Percentiles rank a stretch among this genome's conserved stretches.
phyloP scores from a whole-genome alignment of 2,113 vertebrate species.

The Oostethus manadensis region DNA sequence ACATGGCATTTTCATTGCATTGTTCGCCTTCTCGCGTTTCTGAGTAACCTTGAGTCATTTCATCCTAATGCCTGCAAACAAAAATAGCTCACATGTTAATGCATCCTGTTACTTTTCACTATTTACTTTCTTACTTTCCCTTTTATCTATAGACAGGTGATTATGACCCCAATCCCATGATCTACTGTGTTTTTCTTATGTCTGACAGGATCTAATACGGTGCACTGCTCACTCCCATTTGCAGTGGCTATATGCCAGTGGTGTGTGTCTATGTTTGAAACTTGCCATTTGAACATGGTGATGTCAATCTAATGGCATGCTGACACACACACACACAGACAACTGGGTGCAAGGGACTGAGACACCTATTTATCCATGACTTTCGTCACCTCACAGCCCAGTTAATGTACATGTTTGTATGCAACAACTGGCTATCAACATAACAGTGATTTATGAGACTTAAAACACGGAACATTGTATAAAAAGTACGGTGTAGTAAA shows the following conservation, averaged over 20 bases:
- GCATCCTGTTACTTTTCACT: conserved; percentile 44
- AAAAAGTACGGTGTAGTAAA: not conserved
- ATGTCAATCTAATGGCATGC: conserved; percentile 60
- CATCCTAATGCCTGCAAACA: conserved; percentile 9
- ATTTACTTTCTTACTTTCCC: no score
- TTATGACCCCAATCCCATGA: conserved; percentile 49
- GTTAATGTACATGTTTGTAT: conserved; percentile 1
- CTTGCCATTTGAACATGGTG: conserved; percentile 36
- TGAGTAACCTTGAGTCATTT: conserved; percentile 47
- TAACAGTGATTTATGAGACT: conserved; percentile 3
- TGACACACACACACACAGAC: conserved; percentile 32
- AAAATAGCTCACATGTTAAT: conserved; percentile 51
- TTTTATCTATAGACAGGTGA: conserved; percentile 57
- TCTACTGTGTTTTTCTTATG: conserved; percentile 34
- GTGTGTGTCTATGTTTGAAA: conserved; percentile 35
- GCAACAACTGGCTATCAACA: conserved; percentile 5
- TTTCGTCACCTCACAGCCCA: conserved; percentile 23
- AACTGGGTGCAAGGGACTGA: conserved; percentile 13
- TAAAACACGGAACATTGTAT: not conserved
- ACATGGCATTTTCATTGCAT: no score
- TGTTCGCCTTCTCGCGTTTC: not conserved
- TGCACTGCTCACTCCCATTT: conserved; percentile 14
- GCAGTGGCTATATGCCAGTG: conserved; percentile 1
- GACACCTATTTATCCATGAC: conserved; percentile 17
- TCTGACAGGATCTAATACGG: conserved; percentile 32